Evolutionary conservation across 2,797 vertebrate genomes (phyloP), one percentile per base, ranked within the genome.

Genomic region (Jordanella pulchra): DNA sequence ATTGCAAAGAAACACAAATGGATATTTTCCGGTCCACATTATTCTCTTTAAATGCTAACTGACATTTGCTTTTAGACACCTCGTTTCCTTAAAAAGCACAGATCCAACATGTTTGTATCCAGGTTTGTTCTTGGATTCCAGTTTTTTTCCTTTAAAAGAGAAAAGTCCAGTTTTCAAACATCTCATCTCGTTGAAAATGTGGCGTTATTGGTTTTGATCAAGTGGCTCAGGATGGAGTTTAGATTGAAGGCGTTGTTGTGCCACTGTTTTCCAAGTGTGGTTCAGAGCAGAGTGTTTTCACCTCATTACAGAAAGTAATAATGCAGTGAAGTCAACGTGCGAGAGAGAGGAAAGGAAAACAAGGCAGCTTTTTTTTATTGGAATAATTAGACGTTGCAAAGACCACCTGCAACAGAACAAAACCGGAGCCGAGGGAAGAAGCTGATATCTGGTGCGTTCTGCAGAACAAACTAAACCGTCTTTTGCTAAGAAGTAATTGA

Each of bases 291-390:
- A 92, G 91, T 85, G 91, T 93, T 93, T 93, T 92, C 84, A 91
- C 88, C 91, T 94, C 91, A 93, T 93, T 93, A 92, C 89, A 89
- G 89, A 93, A 93, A 94, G 93, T 91, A 95, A 95, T 95, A 95
- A 95, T 92, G 92, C 84, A 89, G 89, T 90, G 92, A 90, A 91
- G 95, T 95, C 93, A 90, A 91, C 90, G 92, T 86, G 83, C 80
- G 74, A 50, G 66, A 66, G 73, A 71, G 73, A 71, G 72, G 87
- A 72, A 84, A 86, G 75, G 81, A 89, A 90, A 90, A 93, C 89
- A 90, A 91, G 89, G 84, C 85, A 72, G 78, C 68, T 92, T 74
- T 93, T 95, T 35, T 35, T 94, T 93, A 95, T 91, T 84, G 87
- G 90, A 92, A 93, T 93, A 92, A 93, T 94, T 92, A 93, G 89